phyloP scores from a whole-genome alignment of 2,113 vertebrate genomes.

The Zosterops pallidus region DNA sequence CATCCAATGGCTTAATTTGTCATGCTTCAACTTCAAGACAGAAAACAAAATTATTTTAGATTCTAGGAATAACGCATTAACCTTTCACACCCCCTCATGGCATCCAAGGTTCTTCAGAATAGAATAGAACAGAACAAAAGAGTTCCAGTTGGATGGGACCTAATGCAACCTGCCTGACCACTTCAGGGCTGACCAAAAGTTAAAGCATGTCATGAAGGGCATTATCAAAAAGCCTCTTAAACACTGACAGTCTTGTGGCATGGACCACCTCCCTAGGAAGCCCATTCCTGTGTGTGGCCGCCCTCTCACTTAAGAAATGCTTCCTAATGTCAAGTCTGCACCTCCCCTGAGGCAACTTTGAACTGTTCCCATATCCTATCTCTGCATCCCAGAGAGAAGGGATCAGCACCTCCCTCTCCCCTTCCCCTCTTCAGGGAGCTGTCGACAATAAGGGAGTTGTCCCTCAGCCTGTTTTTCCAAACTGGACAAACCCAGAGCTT shows the following conservation, averaged over 20 bases:
- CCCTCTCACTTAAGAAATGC: background rate
- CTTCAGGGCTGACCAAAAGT: background rate
- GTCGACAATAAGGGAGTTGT: background rate
- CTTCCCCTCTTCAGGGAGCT: background rate
- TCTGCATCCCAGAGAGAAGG: background rate
- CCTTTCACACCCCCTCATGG: background rate
- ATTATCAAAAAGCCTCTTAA: background rate
- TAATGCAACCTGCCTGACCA: background rate
- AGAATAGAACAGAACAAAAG: background rate
- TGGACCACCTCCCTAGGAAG: background rate
- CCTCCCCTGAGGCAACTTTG: background rate
- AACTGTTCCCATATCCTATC: background rate
- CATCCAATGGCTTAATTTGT: background rate
- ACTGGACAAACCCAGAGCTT: background rate
- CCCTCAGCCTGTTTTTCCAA: background rate
- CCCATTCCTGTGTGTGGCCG: background rate
- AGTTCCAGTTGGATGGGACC: background rate
- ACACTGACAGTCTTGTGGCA: background rate
- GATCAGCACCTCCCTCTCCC: background rate
- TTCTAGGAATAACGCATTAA: background rate
- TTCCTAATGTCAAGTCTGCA: background rate
- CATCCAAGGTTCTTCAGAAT: background rate
- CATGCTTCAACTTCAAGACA: background rate
- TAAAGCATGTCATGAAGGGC: background rate
- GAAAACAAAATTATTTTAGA: background rate